Conservation (phyloP, 2,113 vertebrate species). For the Probosciger aterrimus region DNA sequence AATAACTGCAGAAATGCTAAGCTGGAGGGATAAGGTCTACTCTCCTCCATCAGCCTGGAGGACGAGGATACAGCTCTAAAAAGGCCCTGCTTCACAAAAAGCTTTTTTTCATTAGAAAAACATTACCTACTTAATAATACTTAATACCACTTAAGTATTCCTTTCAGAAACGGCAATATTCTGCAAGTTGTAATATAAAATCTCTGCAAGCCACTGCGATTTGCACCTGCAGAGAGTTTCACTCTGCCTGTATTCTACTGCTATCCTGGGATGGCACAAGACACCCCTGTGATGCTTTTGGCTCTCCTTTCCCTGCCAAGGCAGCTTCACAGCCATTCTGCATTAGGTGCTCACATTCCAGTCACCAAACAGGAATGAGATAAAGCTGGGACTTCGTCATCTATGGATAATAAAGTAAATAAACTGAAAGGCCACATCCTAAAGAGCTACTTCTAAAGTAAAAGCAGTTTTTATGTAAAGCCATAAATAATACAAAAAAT, state of each 20-base stretch:
- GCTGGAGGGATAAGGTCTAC: background rate
- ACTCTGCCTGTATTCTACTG: background rate
- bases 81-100: background rate
- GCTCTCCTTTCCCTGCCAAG: background rate
- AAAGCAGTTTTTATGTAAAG: background rate
- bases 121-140: background rate
- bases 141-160: background rate
- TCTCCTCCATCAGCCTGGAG: background rate
- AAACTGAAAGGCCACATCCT: background rate
- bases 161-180: background rate
- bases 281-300: background rate
- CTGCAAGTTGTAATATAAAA: background rate
- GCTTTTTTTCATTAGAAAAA: background rate
- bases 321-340: background rate
- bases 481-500: background rate
- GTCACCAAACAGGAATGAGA: background rate
- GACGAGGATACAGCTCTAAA: background rate
- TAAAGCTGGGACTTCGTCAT: background rate
- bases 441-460: background rate
- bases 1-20: background rate
- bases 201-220: fast-evolving
- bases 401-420: background rate
- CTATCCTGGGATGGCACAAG: background rate
- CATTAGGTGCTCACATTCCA: background rate
- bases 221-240: background rate